Conservation (phyloP, 2,888 invertebrate genomes). For the Blastobasis adustella region DNA sequence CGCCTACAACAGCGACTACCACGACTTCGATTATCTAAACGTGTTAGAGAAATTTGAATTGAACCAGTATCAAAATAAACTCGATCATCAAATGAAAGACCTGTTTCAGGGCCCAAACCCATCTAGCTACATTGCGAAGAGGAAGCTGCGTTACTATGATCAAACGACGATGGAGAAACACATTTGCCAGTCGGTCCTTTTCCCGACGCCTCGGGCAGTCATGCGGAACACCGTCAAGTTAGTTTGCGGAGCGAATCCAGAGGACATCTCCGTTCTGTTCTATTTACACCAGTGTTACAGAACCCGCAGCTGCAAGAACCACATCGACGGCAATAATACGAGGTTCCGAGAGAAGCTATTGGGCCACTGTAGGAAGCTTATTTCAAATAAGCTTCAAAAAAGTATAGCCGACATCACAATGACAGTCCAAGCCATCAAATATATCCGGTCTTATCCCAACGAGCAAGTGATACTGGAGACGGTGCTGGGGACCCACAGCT, state of each 20-base stretch:
- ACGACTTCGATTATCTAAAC: conserved; percentile 50
- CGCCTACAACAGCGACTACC: conserved; percentile 35
- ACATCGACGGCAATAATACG: conserved; percentile 51
- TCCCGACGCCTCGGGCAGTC: conserved; percentile 49
- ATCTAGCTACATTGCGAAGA: conserved; percentile 24
- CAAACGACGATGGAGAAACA: conserved; percentile 57
- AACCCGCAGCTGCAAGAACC: conserved; percentile 43
- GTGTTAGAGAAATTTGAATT: conserved; percentile 54
- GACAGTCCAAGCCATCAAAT: conserved; percentile 37
- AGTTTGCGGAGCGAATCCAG: conserved; percentile 50
- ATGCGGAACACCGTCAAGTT: conserved; percentile 54
- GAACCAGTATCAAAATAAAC: conserved; percentile 48
- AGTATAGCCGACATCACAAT: conserved; percentile 51
- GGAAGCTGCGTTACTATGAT: conserved; percentile 44
- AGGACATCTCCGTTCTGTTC: conserved; percentile 55
- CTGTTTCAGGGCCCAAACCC: conserved; percentile 38
- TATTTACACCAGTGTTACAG: conserved; percentile 62
- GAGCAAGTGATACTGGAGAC: conserved; percentile 56
- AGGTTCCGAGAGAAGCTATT: conserved; percentile 54
- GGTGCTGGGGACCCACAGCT: conserved; percentile 49
- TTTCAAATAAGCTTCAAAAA: conserved; percentile 41
- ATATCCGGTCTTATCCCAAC: conserved; percentile 46
- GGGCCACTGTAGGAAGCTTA: conserved; percentile 46
- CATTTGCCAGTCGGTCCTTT: conserved; percentile 44
- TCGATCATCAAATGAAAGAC: conserved; percentile 44